Conservation (phyloP, 2,797 vertebrate species). For the Halcyon leucocephala region DNA sequence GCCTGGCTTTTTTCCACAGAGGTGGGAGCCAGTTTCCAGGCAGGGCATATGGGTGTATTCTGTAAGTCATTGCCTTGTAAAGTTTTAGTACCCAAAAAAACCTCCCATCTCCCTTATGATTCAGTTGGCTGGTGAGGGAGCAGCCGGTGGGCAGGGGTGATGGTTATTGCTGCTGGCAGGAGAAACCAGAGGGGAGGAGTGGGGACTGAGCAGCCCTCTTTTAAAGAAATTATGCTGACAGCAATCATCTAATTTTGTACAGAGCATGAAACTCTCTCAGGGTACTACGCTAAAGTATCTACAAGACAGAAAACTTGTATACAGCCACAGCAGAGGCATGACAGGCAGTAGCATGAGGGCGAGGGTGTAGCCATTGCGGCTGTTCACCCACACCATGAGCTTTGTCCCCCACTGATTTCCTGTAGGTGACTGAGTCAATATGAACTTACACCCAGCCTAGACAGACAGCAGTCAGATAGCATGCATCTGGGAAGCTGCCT, state of each 20-base stretch:
- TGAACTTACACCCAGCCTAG: neutral
- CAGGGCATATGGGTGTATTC: constrained; percentile 53
- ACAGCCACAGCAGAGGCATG: rapidly evolving
- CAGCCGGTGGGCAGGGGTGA: neutral
- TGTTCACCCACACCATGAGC: rapidly evolving
- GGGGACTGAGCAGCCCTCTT: neutral
- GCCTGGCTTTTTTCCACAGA: constrained; percentile 32
- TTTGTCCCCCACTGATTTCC: neutral
- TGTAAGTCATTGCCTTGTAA: constrained; percentile 28
- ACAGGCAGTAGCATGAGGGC: rapidly evolving
- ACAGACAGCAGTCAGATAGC: neutral
- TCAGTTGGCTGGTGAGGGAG: constrained; percentile 12
- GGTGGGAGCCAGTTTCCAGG: constrained; percentile 57
- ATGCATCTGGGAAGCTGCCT: neutral
- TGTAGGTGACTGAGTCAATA: neutral
- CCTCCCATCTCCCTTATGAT: neutral
- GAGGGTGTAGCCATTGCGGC: neutral
- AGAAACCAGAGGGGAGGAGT: neutral
- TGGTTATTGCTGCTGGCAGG: neutral
- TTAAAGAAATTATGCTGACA: neutral
- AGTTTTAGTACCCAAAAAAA: constrained; percentile 39
- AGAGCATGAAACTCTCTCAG: neutral
- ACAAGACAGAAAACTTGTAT: neutral
- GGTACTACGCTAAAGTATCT: neutral
- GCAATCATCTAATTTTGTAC: neutral